Evolutionary conservation across 23 tunicate species (phyloP).

Genomic region (Phallusia fumigata): DNA sequence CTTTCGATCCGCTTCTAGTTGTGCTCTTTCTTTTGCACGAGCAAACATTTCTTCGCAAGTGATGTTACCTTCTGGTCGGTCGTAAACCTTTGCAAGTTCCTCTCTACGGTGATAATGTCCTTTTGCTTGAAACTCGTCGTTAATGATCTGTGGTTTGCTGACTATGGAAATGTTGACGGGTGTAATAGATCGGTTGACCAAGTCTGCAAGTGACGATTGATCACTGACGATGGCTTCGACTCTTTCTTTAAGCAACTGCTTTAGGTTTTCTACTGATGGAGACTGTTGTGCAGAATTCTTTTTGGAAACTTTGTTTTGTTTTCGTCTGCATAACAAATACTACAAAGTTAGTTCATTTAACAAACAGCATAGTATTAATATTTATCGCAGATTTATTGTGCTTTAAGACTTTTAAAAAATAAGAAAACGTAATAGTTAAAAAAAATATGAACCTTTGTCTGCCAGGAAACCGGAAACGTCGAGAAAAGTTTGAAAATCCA

Average conservation of each 20-base stretch:
- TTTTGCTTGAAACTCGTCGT: not conserved
- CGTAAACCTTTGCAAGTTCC: not conserved
- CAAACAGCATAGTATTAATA: too few species aligned
- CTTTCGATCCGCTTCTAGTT: not conserved
- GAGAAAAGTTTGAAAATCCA: too few species aligned
- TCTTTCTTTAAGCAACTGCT: not conserved
- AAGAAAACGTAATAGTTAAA: too few species aligned
- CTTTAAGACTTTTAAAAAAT: too few species aligned
- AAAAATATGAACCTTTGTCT: too few species aligned
- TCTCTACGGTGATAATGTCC: slow-evolving; percentile 5
- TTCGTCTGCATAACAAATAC: too few species aligned
- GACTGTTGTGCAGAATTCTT: too few species aligned
- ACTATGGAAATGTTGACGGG: not conserved
- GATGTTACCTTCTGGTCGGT: not conserved
- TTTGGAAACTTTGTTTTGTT: too few species aligned
- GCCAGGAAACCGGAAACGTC: too few species aligned
- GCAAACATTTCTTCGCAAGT: not conserved
- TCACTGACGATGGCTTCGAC: not conserved
- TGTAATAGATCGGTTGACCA: not conserved
- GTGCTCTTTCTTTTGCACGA: not conserved
- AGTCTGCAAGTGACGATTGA: not conserved
- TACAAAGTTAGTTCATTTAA: too few species aligned
- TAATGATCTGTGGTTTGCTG: not conserved
- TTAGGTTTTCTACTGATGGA: too few species aligned
- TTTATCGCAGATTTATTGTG: too few species aligned